Percentiles rank a stretch among this genome's conserved stretches.
phyloP scores from a whole-genome alignment of 2,113 vertebrate genomes.

The Anser cygnoides region DNA sequence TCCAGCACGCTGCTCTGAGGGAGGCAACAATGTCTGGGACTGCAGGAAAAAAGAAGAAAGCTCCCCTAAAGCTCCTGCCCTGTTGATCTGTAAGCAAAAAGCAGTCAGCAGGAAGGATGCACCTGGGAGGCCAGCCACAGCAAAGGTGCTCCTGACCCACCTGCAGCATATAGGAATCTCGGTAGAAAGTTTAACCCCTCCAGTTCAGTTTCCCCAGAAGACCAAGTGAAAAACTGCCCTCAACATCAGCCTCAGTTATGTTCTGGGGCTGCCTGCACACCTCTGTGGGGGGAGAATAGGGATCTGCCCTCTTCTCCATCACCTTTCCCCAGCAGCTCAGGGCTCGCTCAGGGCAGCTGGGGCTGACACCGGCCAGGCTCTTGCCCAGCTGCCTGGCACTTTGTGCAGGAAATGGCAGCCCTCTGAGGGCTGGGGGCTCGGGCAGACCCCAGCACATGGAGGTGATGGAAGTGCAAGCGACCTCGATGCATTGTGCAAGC shows the following conservation, averaged over 20 bases:
- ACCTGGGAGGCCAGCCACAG: background rate
- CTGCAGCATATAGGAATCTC: background rate
- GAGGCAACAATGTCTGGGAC: background rate
- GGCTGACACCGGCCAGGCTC: background rate
- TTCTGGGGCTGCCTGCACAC: background rate
- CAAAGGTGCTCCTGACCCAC: accelerated
- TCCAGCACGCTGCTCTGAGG: background rate
- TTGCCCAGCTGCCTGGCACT: background rate
- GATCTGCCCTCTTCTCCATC: background rate
- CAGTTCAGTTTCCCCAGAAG: background rate
- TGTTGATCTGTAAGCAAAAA: background rate
- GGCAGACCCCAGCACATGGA: accelerated
- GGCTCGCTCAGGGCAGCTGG: background rate
- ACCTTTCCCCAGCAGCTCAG: background rate
- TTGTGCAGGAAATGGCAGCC: background rate
- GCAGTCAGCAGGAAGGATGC: background rate
- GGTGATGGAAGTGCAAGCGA: background rate
- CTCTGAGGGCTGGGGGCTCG: accelerated
- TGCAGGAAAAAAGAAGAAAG: background rate
- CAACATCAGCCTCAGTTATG: background rate
- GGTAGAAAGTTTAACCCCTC: background rate
- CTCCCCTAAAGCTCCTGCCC: background rate
- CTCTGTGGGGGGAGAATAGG: background rate
- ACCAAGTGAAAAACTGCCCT: background rate
- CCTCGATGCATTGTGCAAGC: background rate